Evolutionary conservation across 1,140 invertebrate species (phyloP), one percentile per base, ranked within the genome.

Genomic region (Chlorops oryzae): DNA sequence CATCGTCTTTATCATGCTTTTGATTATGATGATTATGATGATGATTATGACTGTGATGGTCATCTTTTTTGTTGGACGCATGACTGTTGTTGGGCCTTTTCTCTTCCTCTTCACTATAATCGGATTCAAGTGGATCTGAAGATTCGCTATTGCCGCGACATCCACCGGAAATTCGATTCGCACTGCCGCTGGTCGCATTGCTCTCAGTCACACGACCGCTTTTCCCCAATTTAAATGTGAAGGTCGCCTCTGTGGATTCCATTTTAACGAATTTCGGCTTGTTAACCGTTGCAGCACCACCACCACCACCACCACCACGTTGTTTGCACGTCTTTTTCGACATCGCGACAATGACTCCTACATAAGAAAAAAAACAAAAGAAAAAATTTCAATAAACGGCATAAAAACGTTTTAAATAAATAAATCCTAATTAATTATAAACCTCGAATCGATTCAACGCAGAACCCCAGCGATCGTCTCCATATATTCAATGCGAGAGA

Each of bases 51-150:
- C 52, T 51, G 25, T 51, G 35, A 37, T 28, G 24, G 45, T 41
- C 23, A 39, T 51, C 32, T 46, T 44, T 54, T 46, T 50, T 39
- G 6, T 18, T 60, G 23, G 40, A 58, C 35, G 48, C 56, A 54
- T 39, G 27, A 32, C n/a, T 32, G 27, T 32, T 52, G 37, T 15
- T 39, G 41, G 18, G 59, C 12, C 56, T 55, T 27, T 65, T 59
- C 10, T 57, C 54, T 22, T 53, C 55, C 32, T 69, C 65, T 42
- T 70, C 65, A 34, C 66, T 67, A 38, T 62, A 70, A 39, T 70
- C 67, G 3, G 66, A 70, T 39, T 67, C 67, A 24, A 70, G 41
- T 3, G 64, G 64, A 65, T 70, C 67, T 44, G 67, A 70, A 39
- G 64, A 70, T 55, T 67, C 67, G 21, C 57, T 64, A 44, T 52